A percentile compares a stretch with the other conserved stretches of the same genome.
Conservation (phyloP, 2,113 vertebrate species). For the Neolamprologus variostigma region DNA sequence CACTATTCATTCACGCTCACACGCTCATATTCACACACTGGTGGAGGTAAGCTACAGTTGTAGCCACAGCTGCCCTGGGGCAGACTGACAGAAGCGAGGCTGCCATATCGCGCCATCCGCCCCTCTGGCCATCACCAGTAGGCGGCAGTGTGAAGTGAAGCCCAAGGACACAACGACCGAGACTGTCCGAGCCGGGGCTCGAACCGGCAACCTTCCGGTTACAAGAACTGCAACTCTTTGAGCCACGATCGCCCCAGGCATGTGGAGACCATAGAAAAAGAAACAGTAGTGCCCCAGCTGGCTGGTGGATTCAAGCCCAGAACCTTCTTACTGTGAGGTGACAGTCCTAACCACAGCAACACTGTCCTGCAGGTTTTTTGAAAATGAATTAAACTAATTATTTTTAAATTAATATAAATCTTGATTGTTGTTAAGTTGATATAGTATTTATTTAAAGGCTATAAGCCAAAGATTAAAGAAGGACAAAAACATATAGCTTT, state of each 20-base stretch:
- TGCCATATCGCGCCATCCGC: accelerated
- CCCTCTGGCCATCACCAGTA: background rate
- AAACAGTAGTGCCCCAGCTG: background rate
- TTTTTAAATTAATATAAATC: background rate
- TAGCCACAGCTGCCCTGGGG: background rate
- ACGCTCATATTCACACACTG: background rate
- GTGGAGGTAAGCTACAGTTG: background rate
- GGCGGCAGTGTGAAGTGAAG: background rate
- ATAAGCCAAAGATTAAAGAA: background rate
- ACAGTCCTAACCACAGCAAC: background rate
- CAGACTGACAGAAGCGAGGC: background rate
- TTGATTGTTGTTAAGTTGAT: background rate
- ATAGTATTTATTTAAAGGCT: background rate
- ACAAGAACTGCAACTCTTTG: background rate
- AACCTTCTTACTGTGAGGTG: background rate
- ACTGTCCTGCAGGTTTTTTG: background rate
- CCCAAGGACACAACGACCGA: background rate
- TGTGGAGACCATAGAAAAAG: background rate
- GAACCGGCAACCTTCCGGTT: background rate
- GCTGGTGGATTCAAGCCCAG: background rate
- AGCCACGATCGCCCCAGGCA: background rate
- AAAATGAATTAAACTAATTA: background rate
- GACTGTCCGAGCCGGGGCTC: accelerated
- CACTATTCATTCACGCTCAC: background rate
- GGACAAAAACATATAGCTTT: background rate